Base-by-base conservation (phyloP, 1,140 invertebrate genomes). In the Apis cerana region DNA sequence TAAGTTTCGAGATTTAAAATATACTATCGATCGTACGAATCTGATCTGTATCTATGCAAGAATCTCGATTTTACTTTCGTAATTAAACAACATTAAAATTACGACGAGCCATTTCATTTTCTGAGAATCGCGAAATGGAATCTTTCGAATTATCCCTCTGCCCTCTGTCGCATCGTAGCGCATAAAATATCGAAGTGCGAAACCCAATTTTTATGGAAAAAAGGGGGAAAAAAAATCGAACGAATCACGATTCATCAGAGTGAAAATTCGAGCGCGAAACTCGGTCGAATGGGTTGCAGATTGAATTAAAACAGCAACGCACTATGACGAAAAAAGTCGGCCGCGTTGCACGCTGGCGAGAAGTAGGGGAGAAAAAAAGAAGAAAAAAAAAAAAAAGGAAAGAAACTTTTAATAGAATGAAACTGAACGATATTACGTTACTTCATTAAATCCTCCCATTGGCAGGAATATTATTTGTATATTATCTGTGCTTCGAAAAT, bases 341-440 rank as follows among this genome's bases (percentile, higher is more conserved):
- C 17, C 15, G 13, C 9, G 33, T 56, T 27, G 23, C n/a, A n/a
- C 76, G 27, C 10, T 43, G 4, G 11, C 21, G 12, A n/a, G 33
- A 2, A 43, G 33, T 43, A 43, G 33, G 33, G 5, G 5, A 43
- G 33, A 43, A 43, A 43, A 43, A 43, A 43, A 43, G 7, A 43
- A 43, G 3, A 43, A 43, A 43, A 7, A 43, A 43, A 43, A 43
- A 52, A 0, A 2, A 23, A 15, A 23, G 21, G 15, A 33, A 33
- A 33, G 33, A 33, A 23, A 23, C 4, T 61, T 79, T 79, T 79
- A 79, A 71, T 61, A 52, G 67, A 79, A 79, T 17, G 68, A 71
- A 71, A 71, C 9, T 7, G 48, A 0, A 27, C 33, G 15, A 1
- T 33, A 56, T 71, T 33, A 58, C 43, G 65, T 69, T 68, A 43